Percentiles rank a stretch among this genome's conserved stretches.
Evolutionary conservation across 2,113 vertebrate species (phyloP).

Genomic region (Haemorhous mexicanus): DNA sequence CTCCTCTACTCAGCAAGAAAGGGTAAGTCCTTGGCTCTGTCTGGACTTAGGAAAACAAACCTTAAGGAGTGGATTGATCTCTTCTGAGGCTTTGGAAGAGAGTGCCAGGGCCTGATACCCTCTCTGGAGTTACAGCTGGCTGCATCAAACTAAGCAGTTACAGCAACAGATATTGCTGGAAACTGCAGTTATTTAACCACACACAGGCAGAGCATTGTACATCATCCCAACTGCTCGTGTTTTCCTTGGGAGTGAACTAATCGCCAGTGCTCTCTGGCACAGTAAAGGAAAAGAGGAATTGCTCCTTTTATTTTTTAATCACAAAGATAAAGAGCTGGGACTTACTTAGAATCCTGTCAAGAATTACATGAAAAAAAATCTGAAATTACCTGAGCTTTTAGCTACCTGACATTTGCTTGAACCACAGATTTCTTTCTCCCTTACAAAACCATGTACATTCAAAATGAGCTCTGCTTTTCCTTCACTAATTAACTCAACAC

Average conservation of each 20-base stretch:
- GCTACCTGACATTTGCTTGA: neutral
- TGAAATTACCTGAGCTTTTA: neutral
- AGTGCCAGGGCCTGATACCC: neutral
- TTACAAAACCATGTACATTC: neutral
- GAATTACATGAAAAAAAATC: neutral
- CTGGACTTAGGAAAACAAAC: neutral
- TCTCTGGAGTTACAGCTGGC: neutral
- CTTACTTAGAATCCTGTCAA: neutral
- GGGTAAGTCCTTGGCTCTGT: no score
- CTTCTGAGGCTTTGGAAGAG: neutral
- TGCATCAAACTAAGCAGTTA: neutral
- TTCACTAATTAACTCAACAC: neutral
- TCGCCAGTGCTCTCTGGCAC: neutral
- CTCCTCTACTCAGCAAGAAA: neutral
- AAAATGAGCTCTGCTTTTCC: neutral
- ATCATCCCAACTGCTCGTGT: neutral
- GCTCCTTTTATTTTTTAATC: neutral
- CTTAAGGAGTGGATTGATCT: neutral
- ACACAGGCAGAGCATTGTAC: neutral
- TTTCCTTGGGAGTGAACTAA: neutral
- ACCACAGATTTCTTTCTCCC: neutral
- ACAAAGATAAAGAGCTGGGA: neutral
- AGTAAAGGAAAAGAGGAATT: neutral
- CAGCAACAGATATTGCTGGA: neutral
- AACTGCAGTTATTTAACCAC: neutral